Evolutionary conservation across 2,888 invertebrate genomes (phyloP), one percentile per base, ranked within the genome.

Genomic region (Sceliomorpha sp.): DNA sequence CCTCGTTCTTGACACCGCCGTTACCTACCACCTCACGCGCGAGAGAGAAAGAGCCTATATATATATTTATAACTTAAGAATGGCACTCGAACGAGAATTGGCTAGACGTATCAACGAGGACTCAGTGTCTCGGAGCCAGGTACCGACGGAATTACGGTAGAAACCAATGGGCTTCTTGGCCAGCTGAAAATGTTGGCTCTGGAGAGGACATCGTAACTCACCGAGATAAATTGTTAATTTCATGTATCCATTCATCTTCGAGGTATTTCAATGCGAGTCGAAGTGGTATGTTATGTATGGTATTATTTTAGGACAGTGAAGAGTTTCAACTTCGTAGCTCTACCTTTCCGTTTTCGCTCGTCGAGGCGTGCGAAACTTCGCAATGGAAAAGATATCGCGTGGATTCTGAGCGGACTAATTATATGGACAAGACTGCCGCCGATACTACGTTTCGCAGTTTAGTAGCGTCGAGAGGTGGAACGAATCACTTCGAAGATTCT

Each of bases 21-120:
- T 62, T 58, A 64, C 53, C 58, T 37, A 32, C 51, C 37, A 27
- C 42, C n/a, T n/a, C n/a, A n/a, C n/a, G n/a, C n/a, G n/a, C n/a
- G n/a, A n/a, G n/a, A n/a, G n/a, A n/a, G n/a, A n/a, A n/a, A n/a
- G n/a, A n/a, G n/a, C n/a, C n/a, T n/a, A n/a, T n/a, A 37, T 53
- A 29, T 39, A 55, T 83, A 84, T 84, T 84, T 84, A 79, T 82
- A 83, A 81, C 79, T 79, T 78, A 80, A 81, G 83, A 84, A 83
- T 82, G 82, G 79, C 72, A 69, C 73, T 74, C 70, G 63, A 74
- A 72, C 63, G 68, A 75, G 75, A 78, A 78, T 78, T 72, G 66
- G 74, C 73, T 48, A 68, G 64, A 70, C 51, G 53, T 67, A 70
- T 73, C 70, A 70, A 56, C 64, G 66, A 42, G 27, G 13, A 27